Base-by-base conservation (phyloP, 2,113 vertebrate species). In the Syngnathus typhle region DNA sequence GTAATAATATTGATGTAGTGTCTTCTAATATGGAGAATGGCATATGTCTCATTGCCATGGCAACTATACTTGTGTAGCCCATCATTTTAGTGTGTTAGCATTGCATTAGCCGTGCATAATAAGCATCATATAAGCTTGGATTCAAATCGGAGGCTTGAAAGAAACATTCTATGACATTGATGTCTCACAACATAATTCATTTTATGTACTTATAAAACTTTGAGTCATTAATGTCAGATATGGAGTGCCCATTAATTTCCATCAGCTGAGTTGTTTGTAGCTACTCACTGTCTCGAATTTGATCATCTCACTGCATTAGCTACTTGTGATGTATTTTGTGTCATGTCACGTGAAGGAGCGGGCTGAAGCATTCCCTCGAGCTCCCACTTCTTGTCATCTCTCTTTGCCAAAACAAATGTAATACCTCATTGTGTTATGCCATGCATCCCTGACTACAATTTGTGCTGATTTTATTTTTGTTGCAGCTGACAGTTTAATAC, bases 151-250 rank as follows among this genome's bases (percentile, higher is more conserved):
- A 23, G 7, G 19, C 8, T n/a, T 54, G 19, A 54, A 54, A 52
- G 12, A 54, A 54, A 2, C 41, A n/a, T 56, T 82, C 82, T 69
- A 82, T 84, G 62, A 72, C 63, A 84, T 83, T 84, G 86, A 88
- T 79, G 78, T 87, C 73, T 78, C 65, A 69, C 64, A 49, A 52
- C 78, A 52, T 72, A 70, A 79, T 78, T 51, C 1, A 51, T n/a
- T 51, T 51, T 72, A 66, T 69, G 58, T 73, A 32, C 27, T 32
- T 32, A 3, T 32, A 32, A 32, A 32, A 51, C 52, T 32, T 41
- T 46, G 56, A 68, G 0, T 10, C 32, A 9, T 60, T 41, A 7
- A 13, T 72, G 68, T 77, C 67, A 51, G 32, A 60, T 60, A 38
- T 3, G 5, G 32, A 37, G 32, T 19, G 18, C 18, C 7, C 16